phyloP scores from a whole-genome alignment of 2,797 vertebrate species.

The Cynopterus sphinx region DNA sequence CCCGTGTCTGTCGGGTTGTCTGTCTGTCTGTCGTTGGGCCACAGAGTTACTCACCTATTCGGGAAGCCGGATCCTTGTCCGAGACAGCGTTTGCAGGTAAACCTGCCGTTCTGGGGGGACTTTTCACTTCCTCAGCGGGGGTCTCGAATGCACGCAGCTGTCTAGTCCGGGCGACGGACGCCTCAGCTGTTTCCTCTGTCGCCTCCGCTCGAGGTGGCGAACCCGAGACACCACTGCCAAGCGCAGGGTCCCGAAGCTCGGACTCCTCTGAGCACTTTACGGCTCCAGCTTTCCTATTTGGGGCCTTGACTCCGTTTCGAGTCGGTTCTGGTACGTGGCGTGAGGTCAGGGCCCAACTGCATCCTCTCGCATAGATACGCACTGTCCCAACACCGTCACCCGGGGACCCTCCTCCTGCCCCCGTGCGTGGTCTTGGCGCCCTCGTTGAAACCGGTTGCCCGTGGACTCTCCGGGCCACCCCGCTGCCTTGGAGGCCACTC shows the following conservation, averaged over 20 bases:
- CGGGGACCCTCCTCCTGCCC: not conserved
- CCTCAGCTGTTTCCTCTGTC: not conserved
- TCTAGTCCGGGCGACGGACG: not conserved
- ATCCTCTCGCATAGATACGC: fast-evolving
- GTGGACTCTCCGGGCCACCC: too few species aligned
- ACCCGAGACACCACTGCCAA: not conserved
- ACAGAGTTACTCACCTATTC: not conserved
- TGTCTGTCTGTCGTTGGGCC: not conserved
- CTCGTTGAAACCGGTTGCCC: not conserved
- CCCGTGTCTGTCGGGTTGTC: not conserved
- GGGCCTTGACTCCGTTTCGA: not conserved
- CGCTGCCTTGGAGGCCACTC: not conserved
- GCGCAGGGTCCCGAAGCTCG: not conserved
- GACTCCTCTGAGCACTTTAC: not conserved
- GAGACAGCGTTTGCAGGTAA: not conserved
- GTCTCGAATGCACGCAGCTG: not conserved
- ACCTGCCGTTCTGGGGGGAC: too few species aligned
- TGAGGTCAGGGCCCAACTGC: not conserved
- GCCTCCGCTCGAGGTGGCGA: not conserved
- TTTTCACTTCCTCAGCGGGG: not conserved
- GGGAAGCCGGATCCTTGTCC: not conserved
- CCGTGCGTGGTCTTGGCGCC: not conserved
- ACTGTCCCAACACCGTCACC: not conserved
- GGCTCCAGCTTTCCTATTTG: not conserved
- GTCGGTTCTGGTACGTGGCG: not conserved